Conservation (phyloP, 2,888 invertebrate species). For the Danaus chrysippus region DNA sequence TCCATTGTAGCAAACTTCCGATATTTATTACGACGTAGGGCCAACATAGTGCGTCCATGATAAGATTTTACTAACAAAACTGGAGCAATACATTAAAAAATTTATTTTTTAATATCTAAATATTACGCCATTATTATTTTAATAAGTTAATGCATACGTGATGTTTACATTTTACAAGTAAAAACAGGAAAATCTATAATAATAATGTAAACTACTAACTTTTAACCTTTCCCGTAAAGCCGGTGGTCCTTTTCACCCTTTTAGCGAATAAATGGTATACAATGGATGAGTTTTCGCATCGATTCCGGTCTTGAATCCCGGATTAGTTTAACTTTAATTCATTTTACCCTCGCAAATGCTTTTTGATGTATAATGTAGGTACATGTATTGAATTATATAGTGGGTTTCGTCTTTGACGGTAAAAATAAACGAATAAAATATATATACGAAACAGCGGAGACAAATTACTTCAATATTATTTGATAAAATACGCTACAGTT, state of each 20-base stretch:
- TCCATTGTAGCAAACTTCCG: conserved; percentile 13
- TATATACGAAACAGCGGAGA: conserved; percentile 6
- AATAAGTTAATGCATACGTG: too few species aligned
- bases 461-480: conserved; percentile 11
- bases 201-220: conserved; percentile 27
- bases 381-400: conserved; percentile 19
- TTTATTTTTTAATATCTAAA: too few species aligned
- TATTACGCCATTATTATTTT: too few species aligned
- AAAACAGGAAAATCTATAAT: conserved; percentile 19
- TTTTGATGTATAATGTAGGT: conserved; percentile 27
- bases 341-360: conserved; percentile 26
- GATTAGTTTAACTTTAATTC: conserved; percentile 34
- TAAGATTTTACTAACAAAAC: conserved; percentile 9
- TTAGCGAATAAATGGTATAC: conserved; percentile 44
- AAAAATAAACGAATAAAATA: background rate
- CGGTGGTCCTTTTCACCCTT: conserved; percentile 46
- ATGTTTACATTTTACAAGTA: background rate
- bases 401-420: conserved; percentile 11
- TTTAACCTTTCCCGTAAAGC: conserved; percentile 23
- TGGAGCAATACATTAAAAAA: too few species aligned
- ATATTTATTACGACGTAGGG: conserved; percentile 19
- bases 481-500: conserved; percentile 9
- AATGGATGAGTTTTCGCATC: conserved; percentile 32
- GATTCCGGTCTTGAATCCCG: conserved; percentile 28
- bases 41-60: conserved; percentile 1